Conservation (phyloP, 2,888 invertebrate genomes). For the Anagyrus pseudococci region DNA sequence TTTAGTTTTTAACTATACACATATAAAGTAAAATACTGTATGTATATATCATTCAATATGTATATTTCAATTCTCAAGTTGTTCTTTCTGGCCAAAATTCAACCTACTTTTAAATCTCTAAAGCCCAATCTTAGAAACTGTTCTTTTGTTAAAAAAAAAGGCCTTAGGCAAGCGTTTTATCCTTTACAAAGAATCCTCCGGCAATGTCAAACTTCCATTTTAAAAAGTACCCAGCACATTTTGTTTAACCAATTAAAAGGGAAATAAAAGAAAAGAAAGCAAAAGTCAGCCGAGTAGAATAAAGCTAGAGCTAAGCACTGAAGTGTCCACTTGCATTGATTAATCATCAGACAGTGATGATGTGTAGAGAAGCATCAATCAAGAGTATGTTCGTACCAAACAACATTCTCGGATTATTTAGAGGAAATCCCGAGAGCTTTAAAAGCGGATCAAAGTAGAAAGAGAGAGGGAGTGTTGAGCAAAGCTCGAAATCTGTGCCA, state of each 20-base stretch:
- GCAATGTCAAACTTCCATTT: background rate
- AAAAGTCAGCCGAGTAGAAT: no score
- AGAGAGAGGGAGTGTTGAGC: background rate
- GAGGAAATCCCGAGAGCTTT: background rate
- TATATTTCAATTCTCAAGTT: background rate
- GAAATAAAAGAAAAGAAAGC: background rate
- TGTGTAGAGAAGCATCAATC: background rate
- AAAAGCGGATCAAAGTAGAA: constrained; percentile 21
- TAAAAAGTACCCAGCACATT: background rate
- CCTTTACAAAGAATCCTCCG: background rate
- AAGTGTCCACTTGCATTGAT: background rate
- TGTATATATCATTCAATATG: background rate
- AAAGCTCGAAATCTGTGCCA: constrained; percentile 21
- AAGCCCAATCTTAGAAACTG: no score
- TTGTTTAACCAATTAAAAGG: background rate
- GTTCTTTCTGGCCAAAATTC: background rate
- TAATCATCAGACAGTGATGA: background rate
- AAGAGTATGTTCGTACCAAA: background rate
- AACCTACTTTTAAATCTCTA: background rate
- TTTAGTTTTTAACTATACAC: constrained; percentile 5
- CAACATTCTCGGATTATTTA: background rate
- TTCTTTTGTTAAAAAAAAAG: background rate
- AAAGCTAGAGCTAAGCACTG: no score
- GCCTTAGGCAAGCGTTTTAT: background rate
- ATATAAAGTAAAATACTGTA: constrained; percentile 3